A percentile compares a stretch with the other conserved stretches of the same genome.
Conservation (phyloP, 2,888 invertebrate genomes). For the Campoplex nolae region DNA sequence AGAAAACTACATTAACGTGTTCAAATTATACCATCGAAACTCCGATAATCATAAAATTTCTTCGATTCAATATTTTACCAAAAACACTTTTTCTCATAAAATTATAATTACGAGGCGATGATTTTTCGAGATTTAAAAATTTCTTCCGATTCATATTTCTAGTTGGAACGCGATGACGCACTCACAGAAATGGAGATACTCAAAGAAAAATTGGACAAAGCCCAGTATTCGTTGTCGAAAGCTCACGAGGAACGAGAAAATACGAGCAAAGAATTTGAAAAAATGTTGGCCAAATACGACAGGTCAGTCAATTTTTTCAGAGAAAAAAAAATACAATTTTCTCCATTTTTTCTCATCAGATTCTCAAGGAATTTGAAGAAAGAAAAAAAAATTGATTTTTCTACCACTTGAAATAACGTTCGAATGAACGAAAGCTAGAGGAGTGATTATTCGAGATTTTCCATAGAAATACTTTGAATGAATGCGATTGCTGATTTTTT, state of each 20-base stretch:
- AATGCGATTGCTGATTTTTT: no score
- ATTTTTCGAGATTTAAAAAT: neutral
- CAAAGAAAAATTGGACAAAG: constrained; percentile 96
- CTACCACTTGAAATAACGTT: no score
- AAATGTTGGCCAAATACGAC: constrained; percentile 96
- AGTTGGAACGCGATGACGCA: constrained; percentile 95
- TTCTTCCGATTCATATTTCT: constrained; percentile 22
- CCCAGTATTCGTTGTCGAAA: constrained; percentile 92
- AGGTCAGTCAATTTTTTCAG: constrained; percentile 86
- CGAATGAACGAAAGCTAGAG: no score
- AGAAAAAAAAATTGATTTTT: no score
- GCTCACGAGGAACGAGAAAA: constrained; percentile 94
- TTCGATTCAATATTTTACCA: neutral
- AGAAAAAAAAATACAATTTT: no score
- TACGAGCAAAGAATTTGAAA: constrained; percentile 95
- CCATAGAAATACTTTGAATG: no score
- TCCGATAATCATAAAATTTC: neutral
- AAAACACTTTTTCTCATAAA: neutral
- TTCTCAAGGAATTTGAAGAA: no score
- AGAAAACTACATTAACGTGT: neutral
- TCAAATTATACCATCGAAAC: neutral
- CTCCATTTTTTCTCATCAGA: no score
- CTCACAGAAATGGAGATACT: constrained; percentile 93
- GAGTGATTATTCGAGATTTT: no score
- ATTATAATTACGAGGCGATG: neutral